A percentile compares a stretch with the other conserved stretches of the same genome.
Conservation (phyloP, 2,888 invertebrate genomes). For the Erebia aethiops region DNA sequence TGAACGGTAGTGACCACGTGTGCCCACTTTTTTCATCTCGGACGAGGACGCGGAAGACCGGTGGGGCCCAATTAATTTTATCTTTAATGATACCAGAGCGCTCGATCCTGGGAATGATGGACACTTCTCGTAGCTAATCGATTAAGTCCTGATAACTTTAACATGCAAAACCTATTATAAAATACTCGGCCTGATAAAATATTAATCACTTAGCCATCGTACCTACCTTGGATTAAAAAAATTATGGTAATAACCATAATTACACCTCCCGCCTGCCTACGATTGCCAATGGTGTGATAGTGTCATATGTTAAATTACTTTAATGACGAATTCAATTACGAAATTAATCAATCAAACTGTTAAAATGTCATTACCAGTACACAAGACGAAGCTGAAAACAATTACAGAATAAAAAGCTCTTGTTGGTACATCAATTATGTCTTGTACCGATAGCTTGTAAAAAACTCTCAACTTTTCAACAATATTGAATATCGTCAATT, state of each 20-base stretch:
- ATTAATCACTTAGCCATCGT: constrained; percentile 37
- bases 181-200: constrained; percentile 36
- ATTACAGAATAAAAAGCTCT: constrained; percentile 14
- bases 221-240: constrained; percentile 30
- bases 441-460: background rate
- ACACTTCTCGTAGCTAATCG: constrained; percentile 65
- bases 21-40: constrained; percentile 69
- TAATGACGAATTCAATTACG: constrained; percentile 40
- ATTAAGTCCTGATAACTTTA: constrained; percentile 53
- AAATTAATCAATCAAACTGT: constrained; percentile 39
- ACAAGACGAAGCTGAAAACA: constrained; percentile 15
- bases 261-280: constrained; percentile 22
- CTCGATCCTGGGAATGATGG: constrained; percentile 47
- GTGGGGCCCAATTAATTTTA: constrained; percentile 75
- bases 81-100: constrained; percentile 61
- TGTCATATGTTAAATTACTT: constrained; percentile 35
- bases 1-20: constrained; percentile 84
- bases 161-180: constrained; percentile 46
- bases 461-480: constrained; percentile 5
- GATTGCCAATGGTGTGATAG: constrained; percentile 30
- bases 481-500: constrained; percentile 6
- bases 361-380: constrained; percentile 34
- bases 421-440: constrained; percentile 9
- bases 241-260: constrained; percentile 35
- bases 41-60: constrained; percentile 74